Evolutionary conservation across 2,113 vertebrate species (phyloP).

Genomic region (Mandrillus leucophaeus): DNA sequence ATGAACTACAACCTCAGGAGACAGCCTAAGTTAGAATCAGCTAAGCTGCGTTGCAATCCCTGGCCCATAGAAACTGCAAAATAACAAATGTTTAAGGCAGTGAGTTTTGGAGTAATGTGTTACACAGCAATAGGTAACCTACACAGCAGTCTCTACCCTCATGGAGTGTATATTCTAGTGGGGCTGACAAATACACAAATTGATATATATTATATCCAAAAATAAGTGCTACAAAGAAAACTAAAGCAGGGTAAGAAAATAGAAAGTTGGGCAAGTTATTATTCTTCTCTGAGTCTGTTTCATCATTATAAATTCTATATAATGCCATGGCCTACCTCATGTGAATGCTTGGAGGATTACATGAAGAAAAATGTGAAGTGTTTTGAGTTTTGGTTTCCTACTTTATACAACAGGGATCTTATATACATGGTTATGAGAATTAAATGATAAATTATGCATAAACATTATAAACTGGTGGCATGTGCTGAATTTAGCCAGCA

Average conservation of each 20-base stretch:
- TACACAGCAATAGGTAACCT: constrained; percentile 6
- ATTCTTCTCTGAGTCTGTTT: not conserved
- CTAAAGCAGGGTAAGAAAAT: not conserved
- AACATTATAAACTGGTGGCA: not conserved
- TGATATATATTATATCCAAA: not conserved
- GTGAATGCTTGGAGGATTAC: not conserved
- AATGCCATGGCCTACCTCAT: not conserved
- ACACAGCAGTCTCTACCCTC: not conserved
- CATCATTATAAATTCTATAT: not conserved
- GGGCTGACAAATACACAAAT: not conserved
- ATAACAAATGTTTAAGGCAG: not conserved
- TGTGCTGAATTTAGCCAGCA: not conserved
- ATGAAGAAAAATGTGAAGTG: not conserved
- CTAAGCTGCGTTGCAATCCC: constrained; percentile 9
- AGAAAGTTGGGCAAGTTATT: not conserved
- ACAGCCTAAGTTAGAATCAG: not conserved
- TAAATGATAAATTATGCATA: constrained; percentile 29
- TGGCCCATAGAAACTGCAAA: not conserved
- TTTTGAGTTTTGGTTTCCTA: not conserved
- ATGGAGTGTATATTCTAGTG: not conserved
- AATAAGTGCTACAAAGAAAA: constrained; percentile 32
- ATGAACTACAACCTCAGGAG: not conserved
- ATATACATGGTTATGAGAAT: not conserved
- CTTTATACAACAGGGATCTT: not conserved
- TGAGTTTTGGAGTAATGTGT: not conserved